A percentile compares a stretch with the other conserved stretches of the same genome.
Evolutionary conservation across 2,113 vertebrate genomes (phyloP).

Genomic region (Rynchops niger): DNA sequence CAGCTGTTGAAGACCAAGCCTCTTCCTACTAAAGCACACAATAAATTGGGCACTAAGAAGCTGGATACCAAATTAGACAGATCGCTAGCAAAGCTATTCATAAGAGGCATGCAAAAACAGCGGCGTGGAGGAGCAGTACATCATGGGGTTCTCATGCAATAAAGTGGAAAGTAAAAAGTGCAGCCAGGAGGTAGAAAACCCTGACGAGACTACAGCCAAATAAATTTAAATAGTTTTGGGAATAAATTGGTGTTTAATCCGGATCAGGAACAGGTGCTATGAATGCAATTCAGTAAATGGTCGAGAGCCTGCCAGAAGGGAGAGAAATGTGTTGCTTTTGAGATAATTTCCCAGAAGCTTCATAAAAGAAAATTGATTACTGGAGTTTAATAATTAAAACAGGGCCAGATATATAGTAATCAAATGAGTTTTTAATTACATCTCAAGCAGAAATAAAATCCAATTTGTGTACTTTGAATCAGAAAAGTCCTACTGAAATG

Average conservation of each 20-base stretch:
- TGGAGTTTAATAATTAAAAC: slow-evolving; percentile 79
- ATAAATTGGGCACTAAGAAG: not conserved
- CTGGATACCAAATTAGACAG: not conserved
- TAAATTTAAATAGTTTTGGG: slow-evolving; percentile 68
- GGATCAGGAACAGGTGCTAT: slow-evolving; percentile 77
- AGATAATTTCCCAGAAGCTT: slow-evolving; percentile 86
- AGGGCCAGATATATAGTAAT: slow-evolving; percentile 80
- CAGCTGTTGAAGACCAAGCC: not conserved
- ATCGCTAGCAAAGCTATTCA: not conserved
- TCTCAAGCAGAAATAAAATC: slow-evolving; percentile 77
- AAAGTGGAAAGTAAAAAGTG: slow-evolving; percentile 36
- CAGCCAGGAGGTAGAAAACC: slow-evolving; percentile 52
- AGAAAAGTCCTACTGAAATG: slow-evolving; percentile 72
- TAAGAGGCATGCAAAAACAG: not conserved
- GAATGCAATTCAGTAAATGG: slow-evolving; percentile 78
- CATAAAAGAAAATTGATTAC: slow-evolving; percentile 86
- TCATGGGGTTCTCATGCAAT: not conserved
- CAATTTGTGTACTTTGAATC: slow-evolving; percentile 73
- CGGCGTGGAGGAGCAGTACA: not conserved
- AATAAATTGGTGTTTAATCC: slow-evolving; percentile 77
- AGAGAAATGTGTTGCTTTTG: slow-evolving; percentile 79
- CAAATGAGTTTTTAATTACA: slow-evolving; percentile 85
- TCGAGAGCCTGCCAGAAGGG: slow-evolving; percentile 77
- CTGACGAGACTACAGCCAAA: slow-evolving; percentile 68
- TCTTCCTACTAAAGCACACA: not conserved